Evolutionary conservation across 1,140 invertebrate species (phyloP).

Genomic region (Heterodera carotae): DNA sequence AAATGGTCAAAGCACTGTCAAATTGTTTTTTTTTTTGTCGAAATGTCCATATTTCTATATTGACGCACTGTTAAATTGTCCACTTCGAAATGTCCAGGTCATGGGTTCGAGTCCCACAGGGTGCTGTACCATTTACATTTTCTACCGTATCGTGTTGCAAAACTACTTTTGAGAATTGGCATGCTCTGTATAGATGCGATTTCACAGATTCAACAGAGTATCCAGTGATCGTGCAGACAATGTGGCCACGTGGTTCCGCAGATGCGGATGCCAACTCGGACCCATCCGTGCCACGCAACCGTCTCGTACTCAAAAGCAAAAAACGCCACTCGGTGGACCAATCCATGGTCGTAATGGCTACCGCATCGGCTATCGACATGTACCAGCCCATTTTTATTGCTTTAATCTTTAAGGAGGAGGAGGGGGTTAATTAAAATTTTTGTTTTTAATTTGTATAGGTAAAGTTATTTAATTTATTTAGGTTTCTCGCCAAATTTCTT

Average conservation of each 20-base stretch:
- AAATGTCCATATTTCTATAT: too few relatives aligned
- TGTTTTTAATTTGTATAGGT: neutral
- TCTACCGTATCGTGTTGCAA: too few relatives aligned
- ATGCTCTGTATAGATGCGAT: too few relatives aligned
- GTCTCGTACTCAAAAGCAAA: conserved; percentile 70
- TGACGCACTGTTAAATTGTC: too few relatives aligned
- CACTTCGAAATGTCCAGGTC: too few relatives aligned
- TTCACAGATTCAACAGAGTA: conserved; percentile 73
- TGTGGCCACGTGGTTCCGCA: conserved; percentile 78
- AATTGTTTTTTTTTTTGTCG: too few relatives aligned
- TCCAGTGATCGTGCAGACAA: conserved; percentile 85
- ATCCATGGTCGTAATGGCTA: conserved; percentile 45
- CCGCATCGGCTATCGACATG: conserved; percentile 54
- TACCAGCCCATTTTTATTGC: neutral
- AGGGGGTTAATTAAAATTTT: neutral
- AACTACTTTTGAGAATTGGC: too few relatives aligned
- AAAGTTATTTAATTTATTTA: neutral
- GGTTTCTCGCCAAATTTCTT: conserved; percentile 63
- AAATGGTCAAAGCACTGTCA: too few relatives aligned
- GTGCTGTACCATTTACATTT: too few relatives aligned
- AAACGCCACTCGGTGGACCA: conserved; percentile 54
- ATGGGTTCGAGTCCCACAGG: too few relatives aligned
- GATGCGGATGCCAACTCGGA: conserved; percentile 45
- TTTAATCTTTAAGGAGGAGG: neutral
- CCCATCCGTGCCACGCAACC: conserved; percentile 55